Base-by-base conservation (phyloP, 2,113 vertebrate genomes). In the Vireo altiloquus region DNA sequence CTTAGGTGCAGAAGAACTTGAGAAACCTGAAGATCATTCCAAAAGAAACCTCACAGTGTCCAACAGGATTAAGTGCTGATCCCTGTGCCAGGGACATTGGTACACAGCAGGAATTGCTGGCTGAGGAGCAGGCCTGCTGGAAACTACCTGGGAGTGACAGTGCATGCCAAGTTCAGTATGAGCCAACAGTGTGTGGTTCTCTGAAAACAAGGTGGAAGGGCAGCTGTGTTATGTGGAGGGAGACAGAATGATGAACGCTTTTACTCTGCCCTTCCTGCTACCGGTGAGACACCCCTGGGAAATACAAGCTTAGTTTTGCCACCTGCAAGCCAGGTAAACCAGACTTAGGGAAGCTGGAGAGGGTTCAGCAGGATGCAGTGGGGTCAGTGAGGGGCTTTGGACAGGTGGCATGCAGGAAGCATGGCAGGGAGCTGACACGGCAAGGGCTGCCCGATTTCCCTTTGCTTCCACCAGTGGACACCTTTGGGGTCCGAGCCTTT, bases 11-110 rank as follows among this genome's bases (percentile, higher is more conserved):
- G 59, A 71, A 83, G 53, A 79, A 39, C 49, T 63, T 59, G n/a
- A 53, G 87, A 75, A 86, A 82, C 22, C 50, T 21, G 20, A 69
- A 56, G 37, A n/a, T 21, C 22, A 15, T 21, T 35, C 52, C 76
- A 76, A 74, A 15, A 94, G 52, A 88, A 92, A 68, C 21, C 14
- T 64, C 22, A 18, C 3, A 6, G 30, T 13, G 49, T 47, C 63
- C 83, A 72, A 46, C 8, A 54, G 56, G 44, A 52, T 7, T 39
- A 47, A 86, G 24, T 13, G 23, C 59, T 0, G 0, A 27, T 60
- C 21, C 42, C 75, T 0, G 0, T 56, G 47, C 42, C 75, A 72
- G 37, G 42, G 47, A 65, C 13, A 6, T 24, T 16, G 44, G 76
- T 30, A 47, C 19, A 60, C 59, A 72, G 14, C n/a, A 60, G 59